Evolutionary conservation across 2,113 vertebrate genomes (phyloP).

Genomic region (Bubo bubo): DNA sequence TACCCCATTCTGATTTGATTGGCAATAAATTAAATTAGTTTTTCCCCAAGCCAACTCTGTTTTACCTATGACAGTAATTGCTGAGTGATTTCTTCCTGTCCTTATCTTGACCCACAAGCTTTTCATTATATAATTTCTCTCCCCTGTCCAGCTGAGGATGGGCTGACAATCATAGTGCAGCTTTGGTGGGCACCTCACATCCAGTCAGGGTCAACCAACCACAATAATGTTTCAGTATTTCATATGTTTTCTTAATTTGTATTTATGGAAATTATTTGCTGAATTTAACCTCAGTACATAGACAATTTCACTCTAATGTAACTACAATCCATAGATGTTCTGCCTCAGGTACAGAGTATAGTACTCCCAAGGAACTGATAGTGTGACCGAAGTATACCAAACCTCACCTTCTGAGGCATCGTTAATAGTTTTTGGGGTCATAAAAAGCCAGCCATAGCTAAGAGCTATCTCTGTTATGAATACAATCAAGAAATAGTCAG

Average conservation of each 20-base stretch:
- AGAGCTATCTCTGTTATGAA: background rate
- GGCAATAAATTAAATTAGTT: too few relatives aligned
- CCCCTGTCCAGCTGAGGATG: background rate
- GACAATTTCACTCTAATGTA: background rate
- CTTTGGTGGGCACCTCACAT: background rate
- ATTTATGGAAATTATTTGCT: background rate
- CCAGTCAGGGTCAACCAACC: background rate
- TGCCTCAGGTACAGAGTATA: background rate
- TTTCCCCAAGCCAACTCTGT: too few relatives aligned
- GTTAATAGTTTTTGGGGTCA: background rate
- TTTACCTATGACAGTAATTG: too few relatives aligned
- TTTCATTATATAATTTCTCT: too few relatives aligned
- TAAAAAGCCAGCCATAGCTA: background rate
- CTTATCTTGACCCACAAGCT: too few relatives aligned
- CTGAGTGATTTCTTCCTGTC: too few relatives aligned
- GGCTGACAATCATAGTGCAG: background rate
- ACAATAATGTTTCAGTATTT: background rate
- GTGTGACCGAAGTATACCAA: background rate
- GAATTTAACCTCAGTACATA: background rate
- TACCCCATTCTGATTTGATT: too few relatives aligned
- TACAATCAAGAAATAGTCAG: background rate
- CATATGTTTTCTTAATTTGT: background rate
- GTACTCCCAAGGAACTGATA: background rate
- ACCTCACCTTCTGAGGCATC: background rate
- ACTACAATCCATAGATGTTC: background rate